phyloP scores from a whole-genome alignment of 1,140 invertebrate genomes.

The Aphelinus certus region DNA sequence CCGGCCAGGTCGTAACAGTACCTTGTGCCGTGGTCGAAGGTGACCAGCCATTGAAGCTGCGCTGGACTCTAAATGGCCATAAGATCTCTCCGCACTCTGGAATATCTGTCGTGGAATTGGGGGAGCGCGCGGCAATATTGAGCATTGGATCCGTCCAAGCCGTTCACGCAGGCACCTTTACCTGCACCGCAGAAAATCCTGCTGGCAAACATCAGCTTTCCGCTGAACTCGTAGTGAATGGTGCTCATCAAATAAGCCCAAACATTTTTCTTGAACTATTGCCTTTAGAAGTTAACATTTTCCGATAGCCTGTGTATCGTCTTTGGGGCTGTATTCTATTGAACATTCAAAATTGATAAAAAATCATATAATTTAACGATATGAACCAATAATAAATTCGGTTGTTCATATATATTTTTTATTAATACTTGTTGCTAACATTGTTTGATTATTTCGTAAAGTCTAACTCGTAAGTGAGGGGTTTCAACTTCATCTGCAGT shows the following conservation, averaged over 20 bases:
- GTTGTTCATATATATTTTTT: no score
- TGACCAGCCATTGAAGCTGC: conserved; percentile 69
- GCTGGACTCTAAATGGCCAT: conserved; percentile 72
- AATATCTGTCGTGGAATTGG: conserved; percentile 72
- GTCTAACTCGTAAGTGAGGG: no score
- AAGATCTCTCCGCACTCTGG: conserved; percentile 69
- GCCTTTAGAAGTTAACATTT: no score
- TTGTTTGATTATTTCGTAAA: no score
- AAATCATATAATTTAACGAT: no score
- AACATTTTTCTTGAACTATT: no score
- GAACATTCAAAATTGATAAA: no score
- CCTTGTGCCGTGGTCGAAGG: conserved; percentile 66
- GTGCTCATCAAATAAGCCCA: conserved; percentile 54
- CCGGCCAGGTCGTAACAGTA: conserved; percentile 66
- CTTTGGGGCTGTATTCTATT: no score
- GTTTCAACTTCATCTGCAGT: no score
- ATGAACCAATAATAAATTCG: no score
- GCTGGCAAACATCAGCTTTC: conserved; percentile 74
- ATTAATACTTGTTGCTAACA: no score
- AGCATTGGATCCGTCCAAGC: conserved; percentile 77
- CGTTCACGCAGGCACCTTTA: conserved; percentile 81
- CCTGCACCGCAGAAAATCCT: conserved; percentile 80
- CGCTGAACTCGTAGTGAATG: conserved; percentile 75
- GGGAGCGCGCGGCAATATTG: conserved; percentile 75
- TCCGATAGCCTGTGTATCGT: no score